These are phyloP conservation scores for Argyresthia albistria DNA, from an alignment of 2,888 invertebrate species.

Conservation along the genomic window DNA sequence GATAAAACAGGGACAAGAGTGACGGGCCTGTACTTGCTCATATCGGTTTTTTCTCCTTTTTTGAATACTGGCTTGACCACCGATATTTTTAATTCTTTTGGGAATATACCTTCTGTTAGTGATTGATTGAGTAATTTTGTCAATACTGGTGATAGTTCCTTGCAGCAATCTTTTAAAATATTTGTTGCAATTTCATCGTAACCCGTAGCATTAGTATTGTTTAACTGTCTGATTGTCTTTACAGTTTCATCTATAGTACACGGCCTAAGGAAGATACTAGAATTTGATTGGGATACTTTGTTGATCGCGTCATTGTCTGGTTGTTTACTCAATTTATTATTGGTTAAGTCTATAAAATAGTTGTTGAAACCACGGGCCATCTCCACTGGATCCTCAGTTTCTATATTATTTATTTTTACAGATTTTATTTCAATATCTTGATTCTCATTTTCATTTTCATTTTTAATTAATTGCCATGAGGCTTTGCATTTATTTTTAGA, in stretches of 20 bases:
- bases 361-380: too few species aligned
- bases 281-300: background rate
- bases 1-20: conserved; percentile 10
- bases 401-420: too few species aligned
- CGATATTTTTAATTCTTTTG: conserved; percentile 5
- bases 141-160: background rate
- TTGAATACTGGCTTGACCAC: conserved; percentile 11
- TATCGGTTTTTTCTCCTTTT: conserved; percentile 6
- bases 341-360: too few species aligned
- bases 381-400: too few species aligned
- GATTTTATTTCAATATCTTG: too few species aligned
- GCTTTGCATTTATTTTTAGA: too few species aligned
- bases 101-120: background rate
- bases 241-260: background rate
- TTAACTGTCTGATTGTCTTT: background rate
- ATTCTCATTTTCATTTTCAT: too few species aligned
- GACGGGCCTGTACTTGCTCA: conserved; percentile 12
- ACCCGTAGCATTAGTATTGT: background rate
- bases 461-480: too few species aligned
- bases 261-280: background rate
- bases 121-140: background rate
- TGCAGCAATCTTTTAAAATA: background rate
- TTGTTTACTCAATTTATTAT: too few species aligned
- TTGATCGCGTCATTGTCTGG: too few species aligned
- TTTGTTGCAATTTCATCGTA: background rate